Percentiles rank a stretch among this genome's conserved stretches.
Conservation (phyloP, 64 coral and sea anemone species). For the Actinia equina region DNA sequence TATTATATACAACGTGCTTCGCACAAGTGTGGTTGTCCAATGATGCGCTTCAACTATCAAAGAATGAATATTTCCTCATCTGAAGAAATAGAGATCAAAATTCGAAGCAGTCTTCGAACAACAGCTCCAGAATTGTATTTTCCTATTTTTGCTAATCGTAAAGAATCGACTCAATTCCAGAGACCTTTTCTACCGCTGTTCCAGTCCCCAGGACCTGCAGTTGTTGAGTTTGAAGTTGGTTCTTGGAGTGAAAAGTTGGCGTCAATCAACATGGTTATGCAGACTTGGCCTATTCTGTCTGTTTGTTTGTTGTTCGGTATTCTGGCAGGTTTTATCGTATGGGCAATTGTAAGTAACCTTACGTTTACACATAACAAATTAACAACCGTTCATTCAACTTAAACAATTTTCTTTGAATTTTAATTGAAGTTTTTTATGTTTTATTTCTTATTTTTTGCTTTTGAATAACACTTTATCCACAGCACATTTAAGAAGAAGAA, state of each 20-base stretch:
- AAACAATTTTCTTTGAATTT: no score
- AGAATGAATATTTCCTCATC: slow-evolving; percentile 3
- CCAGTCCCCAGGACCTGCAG: slow-evolving; percentile 2
- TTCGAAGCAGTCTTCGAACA: background rate
- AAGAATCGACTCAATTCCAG: slow-evolving; percentile 11
- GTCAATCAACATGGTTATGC: background rate
- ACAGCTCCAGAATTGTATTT: slow-evolving; percentile 11
- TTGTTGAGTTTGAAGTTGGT: background rate
- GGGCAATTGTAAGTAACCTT: slow-evolving; percentile 12
- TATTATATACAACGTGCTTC: background rate
- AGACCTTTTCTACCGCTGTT: background rate
- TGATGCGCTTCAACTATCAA: background rate
- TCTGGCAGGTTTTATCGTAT: background rate
- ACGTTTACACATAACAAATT: background rate
- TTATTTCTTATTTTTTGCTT: no score
- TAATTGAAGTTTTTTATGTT: no score
- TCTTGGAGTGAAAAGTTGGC: background rate
- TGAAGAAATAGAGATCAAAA: slow-evolving; percentile 10
- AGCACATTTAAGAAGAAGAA: no score
- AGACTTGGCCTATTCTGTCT: background rate
- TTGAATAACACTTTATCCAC: no score
- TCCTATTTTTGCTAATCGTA: slow-evolving; percentile 7
- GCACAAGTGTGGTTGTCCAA: background rate
- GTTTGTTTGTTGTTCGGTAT: slow-evolving; percentile 2
- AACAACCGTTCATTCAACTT: background rate